Evolutionary conservation across 2,888 invertebrate species (phyloP), one percentile per base, ranked within the genome.

Genomic region (Ditylenchus weischeri): DNA sequence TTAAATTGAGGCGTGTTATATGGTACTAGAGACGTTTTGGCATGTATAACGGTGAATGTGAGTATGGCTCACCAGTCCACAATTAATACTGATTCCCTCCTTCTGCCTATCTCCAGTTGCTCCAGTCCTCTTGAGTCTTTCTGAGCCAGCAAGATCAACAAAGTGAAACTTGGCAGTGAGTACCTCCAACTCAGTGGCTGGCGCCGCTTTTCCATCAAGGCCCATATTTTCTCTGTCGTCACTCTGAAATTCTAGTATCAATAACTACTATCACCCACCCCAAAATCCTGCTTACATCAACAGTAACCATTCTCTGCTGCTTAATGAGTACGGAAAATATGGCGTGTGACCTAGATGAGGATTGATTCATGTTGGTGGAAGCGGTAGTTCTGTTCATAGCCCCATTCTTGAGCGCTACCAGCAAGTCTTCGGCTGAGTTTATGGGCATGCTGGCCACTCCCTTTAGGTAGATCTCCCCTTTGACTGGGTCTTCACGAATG

Each of bases 321-420:
- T 74, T 73, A 29, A 81, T 51, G 29, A 69, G 69, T 29, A 98
- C 86, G 0, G 95, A 94, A 85, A 96, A 98, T 71, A 98, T 91
- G 1, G 96, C 96, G 84, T 98, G 98, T 43, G 94, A 94, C 70
- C 96, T 86, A 0, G 94, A 94, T 0, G 94, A 95, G 75, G 92
- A 91, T 0, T 91, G 90, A 86, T 98, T 98, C 96, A 98, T 98
- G 85, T 93, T 92, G 0, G 96, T 98, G 61, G 92, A 91, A n/a
- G 93, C 96, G 0, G 96, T 96, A 7, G 95, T 93, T n/a, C 98
- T 87, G 2, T 92, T 92, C 51, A 96, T 86, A 0, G 96, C 93
- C 3, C 98, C 96, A 57, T 90, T 88, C 74, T 91, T 88, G 59
- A 98, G 87, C 78, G 91, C 92, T 74, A 90, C 89, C 66, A 98